A percentile compares a stretch with the other conserved stretches of the same genome.
These are phyloP conservation scores for Allophyes oxyacanthae DNA, from an alignment of 2,888 invertebrate genomes.

Conservation along the genomic window DNA sequence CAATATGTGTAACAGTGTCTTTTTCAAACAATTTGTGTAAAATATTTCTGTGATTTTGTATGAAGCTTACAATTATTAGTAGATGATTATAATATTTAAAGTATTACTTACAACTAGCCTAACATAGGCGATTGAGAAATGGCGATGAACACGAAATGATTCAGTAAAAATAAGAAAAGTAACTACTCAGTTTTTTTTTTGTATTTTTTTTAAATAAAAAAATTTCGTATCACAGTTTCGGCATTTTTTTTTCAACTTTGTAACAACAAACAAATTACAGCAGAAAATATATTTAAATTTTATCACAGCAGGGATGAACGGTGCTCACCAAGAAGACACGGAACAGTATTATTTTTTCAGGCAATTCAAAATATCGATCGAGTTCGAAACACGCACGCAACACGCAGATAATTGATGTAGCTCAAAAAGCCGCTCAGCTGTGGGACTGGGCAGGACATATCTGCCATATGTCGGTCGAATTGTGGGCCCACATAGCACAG, in stretches of 20 bases:
- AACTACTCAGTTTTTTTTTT: not conserved
- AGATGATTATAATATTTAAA: constrained; percentile 28
- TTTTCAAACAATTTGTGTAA: constrained; percentile 17
- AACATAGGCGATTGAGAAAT: constrained; percentile 53
- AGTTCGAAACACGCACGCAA: too few relatives aligned
- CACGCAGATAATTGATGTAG: too few relatives aligned
- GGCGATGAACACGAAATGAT: constrained; percentile 31
- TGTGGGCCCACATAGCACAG: too few relatives aligned
- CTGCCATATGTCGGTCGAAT: too few relatives aligned
- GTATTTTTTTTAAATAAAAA: constrained; percentile 16
- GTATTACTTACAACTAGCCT: constrained; percentile 30
- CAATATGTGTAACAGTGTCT: constrained; percentile 13
- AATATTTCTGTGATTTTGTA: constrained; percentile 20
- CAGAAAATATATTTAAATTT: constrained; percentile 2
- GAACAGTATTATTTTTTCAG: too few relatives aligned
- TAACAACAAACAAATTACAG: not conserved
- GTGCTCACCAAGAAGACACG: too few relatives aligned
- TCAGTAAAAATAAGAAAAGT: constrained; percentile 52
- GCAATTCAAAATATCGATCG: too few relatives aligned
- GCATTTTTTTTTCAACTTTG: not conserved
- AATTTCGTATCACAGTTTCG: constrained; percentile 49
- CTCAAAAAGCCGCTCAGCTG: too few relatives aligned
- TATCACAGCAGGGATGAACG: constrained; percentile 39
- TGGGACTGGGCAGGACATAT: too few relatives aligned
- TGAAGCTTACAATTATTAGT: constrained; percentile 34